These are phyloP conservation scores for Cathartes aura DNA, from an alignment of 2,113 vertebrate species.

Conservation along the genomic window DNA sequence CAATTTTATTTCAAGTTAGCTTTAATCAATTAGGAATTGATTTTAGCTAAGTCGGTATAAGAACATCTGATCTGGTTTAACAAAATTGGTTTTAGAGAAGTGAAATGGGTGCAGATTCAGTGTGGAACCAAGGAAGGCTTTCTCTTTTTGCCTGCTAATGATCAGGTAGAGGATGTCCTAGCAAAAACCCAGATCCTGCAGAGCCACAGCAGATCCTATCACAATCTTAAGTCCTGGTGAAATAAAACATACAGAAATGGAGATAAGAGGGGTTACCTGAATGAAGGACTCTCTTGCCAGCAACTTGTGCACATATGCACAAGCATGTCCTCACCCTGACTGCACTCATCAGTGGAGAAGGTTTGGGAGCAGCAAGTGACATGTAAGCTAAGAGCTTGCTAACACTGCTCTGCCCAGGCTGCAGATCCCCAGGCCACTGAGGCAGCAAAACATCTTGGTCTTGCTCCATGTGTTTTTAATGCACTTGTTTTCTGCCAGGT, in stretches of 20 bases:
- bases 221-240: not conserved
- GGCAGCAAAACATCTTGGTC: not conserved
- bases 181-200: not conserved
- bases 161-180: not conserved
- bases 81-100: conserved; percentile 25
- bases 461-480: not conserved
- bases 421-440: not conserved
- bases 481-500: not conserved
- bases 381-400: not conserved
- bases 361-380: not conserved
- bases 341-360: not conserved
- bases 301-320: not conserved
- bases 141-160: not conserved
- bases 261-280: not conserved
- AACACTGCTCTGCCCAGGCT: not conserved
- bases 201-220: not conserved
- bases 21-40: conserved; percentile 64
- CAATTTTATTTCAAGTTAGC: conserved; percentile 62
- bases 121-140: not conserved
- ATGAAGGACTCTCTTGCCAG: not conserved
- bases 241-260: not conserved
- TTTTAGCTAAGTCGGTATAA: conserved; percentile 56
- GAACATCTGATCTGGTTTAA: conserved; percentile 51
- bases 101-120: conserved; percentile 24
- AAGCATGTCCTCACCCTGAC: rapidly evolving